A percentile compares a stretch with the other conserved stretches of the same genome.
Conservation (phyloP, 2,888 invertebrate genomes). For the Netelia melanura region DNA sequence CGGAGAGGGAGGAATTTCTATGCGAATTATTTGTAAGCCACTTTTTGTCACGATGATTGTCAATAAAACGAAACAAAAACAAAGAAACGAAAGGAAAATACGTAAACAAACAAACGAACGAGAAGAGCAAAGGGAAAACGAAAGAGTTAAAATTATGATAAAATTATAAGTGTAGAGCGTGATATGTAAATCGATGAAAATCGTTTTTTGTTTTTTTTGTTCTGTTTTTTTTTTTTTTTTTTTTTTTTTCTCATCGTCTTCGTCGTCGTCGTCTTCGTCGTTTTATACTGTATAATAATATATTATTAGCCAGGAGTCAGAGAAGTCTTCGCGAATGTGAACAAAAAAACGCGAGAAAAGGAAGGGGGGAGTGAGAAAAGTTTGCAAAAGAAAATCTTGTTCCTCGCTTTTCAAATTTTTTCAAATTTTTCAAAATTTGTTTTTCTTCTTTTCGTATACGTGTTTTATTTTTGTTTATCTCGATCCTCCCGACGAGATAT, state of each 20-base stretch:
- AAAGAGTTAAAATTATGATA: slow-evolving; percentile 44
- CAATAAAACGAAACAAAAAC: slow-evolving; percentile 69
- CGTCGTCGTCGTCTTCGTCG: slow-evolving; percentile 58
- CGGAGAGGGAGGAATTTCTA: slow-evolving; percentile 68
- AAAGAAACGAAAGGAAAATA: too few species aligned
- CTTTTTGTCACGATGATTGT: slow-evolving; percentile 82
- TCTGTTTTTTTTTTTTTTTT: background rate
- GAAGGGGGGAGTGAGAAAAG: background rate
- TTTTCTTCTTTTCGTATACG: slow-evolving; percentile 18
- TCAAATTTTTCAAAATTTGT: background rate
- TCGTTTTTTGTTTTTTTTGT: slow-evolving; percentile 8
- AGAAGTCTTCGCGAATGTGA: slow-evolving; percentile 30
- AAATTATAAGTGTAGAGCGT: slow-evolving; percentile 65
- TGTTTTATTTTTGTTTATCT: slow-evolving; percentile 16
- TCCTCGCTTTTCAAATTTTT: background rate
- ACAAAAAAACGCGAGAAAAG: slow-evolving; percentile 24
- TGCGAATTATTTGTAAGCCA: slow-evolving; percentile 78
- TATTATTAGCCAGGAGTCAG: background rate
- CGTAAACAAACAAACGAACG: too few species aligned
- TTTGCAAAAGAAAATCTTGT: background rate
- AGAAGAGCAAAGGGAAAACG: too few species aligned
- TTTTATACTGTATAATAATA: slow-evolving; percentile 60
- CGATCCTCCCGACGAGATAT: slow-evolving; percentile 29
- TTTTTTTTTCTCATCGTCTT: slow-evolving; percentile 32
- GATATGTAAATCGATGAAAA: slow-evolving; percentile 60